Evolutionary conservation across 2,113 vertebrate genomes (phyloP), one percentile per base, ranked within the genome.

Genomic region (Rhinogobius similis): DNA sequence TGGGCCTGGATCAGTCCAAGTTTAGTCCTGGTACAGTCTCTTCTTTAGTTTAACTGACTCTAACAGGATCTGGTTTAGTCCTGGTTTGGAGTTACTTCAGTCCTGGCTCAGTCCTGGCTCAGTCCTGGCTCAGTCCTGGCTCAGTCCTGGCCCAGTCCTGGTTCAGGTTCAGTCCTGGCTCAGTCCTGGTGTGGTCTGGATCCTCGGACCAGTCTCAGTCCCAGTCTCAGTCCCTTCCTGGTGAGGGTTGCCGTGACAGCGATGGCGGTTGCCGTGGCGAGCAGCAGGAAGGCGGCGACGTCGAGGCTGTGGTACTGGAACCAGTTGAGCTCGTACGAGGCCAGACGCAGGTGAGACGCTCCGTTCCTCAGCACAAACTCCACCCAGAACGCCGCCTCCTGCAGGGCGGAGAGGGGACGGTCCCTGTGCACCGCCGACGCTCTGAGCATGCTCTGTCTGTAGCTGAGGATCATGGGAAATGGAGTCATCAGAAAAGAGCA

Each of bases 361-460:
- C 94, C 93, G 65, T 96, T 92, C 5, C 92, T 90, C 92, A 96
- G 95, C 43, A 96, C 94, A 86, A 93, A 96, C 85, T 96, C 94
- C 4, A 95, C 91, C 95, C 95, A 96, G 88, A 94, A 96, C 58
- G 94, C 84, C 0, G 95, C 94, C 44, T 91, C 82, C 26, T 92
- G 93, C 77, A 96, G 86, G 1, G 94, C 92, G 21, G 92, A 91
- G 2, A 91, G 5, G 0, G 93, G 93, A 43, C 93, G 94, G 56
- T 96, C 93, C 0, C 89, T 94, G 1, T 96, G 95, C 77, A 96
- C 90, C 8, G 11, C 67, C 1, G 94, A 95, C 72, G 96, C 73
- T 16, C 52, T 91, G 58, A 61, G 48, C 46, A 80, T 68, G 55
- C 39, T 83, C 39, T 53, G 36, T 43, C 12, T 82, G 73, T 82